Evolutionary conservation across 1,140 invertebrate genomes (phyloP).

Genomic region (Papilio polyxenes): DNA sequence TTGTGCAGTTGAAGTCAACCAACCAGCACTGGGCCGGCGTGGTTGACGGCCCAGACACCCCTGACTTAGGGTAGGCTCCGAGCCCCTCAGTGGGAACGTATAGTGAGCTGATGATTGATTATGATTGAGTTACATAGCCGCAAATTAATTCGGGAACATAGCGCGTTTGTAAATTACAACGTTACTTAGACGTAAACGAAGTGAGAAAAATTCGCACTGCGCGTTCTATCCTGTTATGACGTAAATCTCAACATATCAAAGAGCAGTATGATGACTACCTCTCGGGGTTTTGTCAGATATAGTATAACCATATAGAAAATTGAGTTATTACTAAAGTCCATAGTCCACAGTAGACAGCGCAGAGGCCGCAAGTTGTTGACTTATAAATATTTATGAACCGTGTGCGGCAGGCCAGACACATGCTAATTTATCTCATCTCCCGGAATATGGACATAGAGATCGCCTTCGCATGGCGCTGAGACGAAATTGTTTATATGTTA

Average conservation of each 20-base stretch:
- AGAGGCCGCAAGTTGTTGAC: conserved; percentile 44
- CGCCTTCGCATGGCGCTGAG: not conserved
- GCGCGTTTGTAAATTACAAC: too few species aligned
- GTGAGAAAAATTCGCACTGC: too few species aligned
- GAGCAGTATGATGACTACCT: not conserved
- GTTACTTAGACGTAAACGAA: too few species aligned
- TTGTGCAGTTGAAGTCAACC: too few species aligned
- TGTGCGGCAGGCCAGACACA: conserved; percentile 45
- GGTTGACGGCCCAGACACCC: too few species aligned
- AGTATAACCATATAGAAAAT: conserved; percentile 3
- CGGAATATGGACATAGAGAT: conserved; percentile 41
- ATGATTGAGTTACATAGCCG: too few species aligned
- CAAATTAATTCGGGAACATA: too few species aligned
- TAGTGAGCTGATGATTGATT: too few species aligned
- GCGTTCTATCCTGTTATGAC: not conserved
- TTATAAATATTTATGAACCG: conserved; percentile 58
- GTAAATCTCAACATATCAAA: not conserved
- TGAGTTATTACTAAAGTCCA: conserved; percentile 16
- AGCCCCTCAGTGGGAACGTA: too few species aligned
- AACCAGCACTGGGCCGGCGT: too few species aligned
- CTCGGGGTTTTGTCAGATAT: not conserved
- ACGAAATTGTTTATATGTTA: conserved; percentile 35
- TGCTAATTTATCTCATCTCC: conserved; percentile 56
- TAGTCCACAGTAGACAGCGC: not conserved
- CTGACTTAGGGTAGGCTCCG: too few species aligned